Percentiles rank a stretch among this genome's conserved stretches.
phyloP scores from a whole-genome alignment of 2,888 invertebrate species.

The Drosophila pseudotalamancana region DNA sequence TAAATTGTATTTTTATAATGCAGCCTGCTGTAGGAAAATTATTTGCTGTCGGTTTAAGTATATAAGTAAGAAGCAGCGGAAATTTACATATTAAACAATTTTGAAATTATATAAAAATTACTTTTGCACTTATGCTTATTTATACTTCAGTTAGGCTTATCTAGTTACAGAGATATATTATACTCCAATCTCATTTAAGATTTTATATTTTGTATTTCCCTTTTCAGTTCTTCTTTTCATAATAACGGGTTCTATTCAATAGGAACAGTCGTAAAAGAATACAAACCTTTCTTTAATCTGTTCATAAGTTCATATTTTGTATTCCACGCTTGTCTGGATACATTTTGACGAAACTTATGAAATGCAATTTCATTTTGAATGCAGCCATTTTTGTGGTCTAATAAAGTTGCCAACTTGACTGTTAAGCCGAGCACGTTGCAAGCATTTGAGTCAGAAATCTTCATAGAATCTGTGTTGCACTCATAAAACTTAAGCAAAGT shows the following conservation, averaged over 20 bases:
- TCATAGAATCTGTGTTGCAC: conserved; percentile 51
- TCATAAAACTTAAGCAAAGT: conserved; percentile 54
- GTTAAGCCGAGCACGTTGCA: conserved; percentile 22
- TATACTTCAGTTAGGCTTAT: too few relatives aligned
- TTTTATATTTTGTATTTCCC: too few relatives aligned
- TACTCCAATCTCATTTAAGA: too few relatives aligned
- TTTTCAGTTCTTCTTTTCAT: too few relatives aligned
- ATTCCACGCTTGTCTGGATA: conserved; percentile 7
- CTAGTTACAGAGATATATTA: too few relatives aligned
- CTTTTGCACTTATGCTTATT: too few relatives aligned
- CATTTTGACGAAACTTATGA: conserved; percentile 9
- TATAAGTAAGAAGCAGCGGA: neutral
- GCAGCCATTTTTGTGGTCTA: conserved; percentile 13
- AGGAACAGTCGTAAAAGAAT: neutral
- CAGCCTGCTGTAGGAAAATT: neutral
- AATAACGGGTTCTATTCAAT: neutral
- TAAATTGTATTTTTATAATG: conserved; percentile 1
- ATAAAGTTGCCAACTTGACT: conserved; percentile 14
- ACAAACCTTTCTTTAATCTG: neutral
- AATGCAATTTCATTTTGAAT: conserved; percentile 23
- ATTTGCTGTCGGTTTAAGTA: neutral
- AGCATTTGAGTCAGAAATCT: conserved; percentile 30
- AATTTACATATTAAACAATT: neutral
- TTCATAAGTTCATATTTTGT: conserved; percentile 10
- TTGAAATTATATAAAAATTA: neutral